Evolutionary conservation across 2,797 vertebrate genomes (phyloP).

Genomic region (Notolabrus celidotus): DNA sequence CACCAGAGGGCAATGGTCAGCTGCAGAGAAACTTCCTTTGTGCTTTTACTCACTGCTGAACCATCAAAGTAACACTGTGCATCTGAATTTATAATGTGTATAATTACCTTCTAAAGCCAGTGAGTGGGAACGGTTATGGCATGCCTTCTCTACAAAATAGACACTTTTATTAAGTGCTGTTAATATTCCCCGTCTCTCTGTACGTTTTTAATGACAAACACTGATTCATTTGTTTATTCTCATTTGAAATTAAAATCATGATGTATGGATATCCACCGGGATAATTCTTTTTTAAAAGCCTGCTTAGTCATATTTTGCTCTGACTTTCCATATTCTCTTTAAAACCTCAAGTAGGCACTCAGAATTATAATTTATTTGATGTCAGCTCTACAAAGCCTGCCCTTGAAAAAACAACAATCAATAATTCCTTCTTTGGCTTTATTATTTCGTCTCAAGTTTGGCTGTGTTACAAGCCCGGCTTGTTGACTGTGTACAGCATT

Average conservation of each 20-base stretch:
- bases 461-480: conserved; percentile 69
- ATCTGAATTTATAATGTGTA: conserved; percentile 42
- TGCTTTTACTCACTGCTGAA: conserved; percentile 39
- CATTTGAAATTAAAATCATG: conserved; percentile 22
- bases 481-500: conserved; percentile 73
- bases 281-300: not conserved
- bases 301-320: conserved; percentile 38
- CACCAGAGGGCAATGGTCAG: conserved; percentile 83
- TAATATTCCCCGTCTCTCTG: conserved; percentile 3
- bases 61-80: conserved; percentile 51
- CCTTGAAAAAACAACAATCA: conserved; percentile 71
- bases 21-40: conserved; percentile 58
- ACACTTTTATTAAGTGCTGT: conserved; percentile 23
- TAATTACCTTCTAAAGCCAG: conserved; percentile 44
- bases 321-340: conserved; percentile 51
- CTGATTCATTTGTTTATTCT: conserved; percentile 14
- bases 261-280: conserved; percentile 8
- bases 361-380: conserved; percentile 71
- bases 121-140: conserved; percentile 31
- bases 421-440: conserved; percentile 72
- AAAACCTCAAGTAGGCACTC: conserved; percentile 49
- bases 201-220: conserved; percentile 17
- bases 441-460: conserved; percentile 76
- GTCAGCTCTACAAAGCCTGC: conserved; percentile 69
- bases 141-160: conserved; percentile 20